phyloP scores from a whole-genome alignment of 2,888 invertebrate species.

The Netelia melanura region DNA sequence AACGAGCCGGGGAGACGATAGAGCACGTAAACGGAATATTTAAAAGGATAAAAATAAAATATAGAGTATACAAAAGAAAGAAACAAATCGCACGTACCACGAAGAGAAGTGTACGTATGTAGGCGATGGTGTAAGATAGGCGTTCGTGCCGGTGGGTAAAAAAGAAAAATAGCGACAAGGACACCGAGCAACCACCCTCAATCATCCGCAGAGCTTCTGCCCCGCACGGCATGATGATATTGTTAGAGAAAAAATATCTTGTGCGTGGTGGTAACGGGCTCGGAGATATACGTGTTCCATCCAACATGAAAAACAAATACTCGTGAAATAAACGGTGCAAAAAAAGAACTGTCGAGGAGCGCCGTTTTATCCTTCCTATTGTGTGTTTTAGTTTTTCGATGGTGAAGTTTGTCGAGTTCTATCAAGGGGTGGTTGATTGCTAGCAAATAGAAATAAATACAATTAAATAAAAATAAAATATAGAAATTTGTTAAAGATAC shows the following conservation, averaged over 20 bases:
- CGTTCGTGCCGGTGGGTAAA: constrained; percentile 33
- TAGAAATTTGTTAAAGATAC: too few relatives aligned
- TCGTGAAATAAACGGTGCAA: not conserved
- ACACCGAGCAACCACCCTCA: constrained; percentile 9
- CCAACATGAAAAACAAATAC: not conserved
- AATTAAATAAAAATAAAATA: too few relatives aligned
- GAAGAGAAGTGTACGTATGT: constrained; percentile 1
- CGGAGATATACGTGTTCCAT: not conserved
- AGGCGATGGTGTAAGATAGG: not conserved
- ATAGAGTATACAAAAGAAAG: not conserved
- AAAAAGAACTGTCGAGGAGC: not conserved
- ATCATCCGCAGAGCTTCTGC: constrained; percentile 18
- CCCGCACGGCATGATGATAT: not conserved
- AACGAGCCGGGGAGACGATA: constrained; percentile 48
- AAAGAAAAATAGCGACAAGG: constrained; percentile 8
- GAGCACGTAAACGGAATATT: constrained; percentile 2
- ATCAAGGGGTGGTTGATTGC: not conserved
- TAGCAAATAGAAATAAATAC: not conserved
- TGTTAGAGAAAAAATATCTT: constrained; percentile 16
- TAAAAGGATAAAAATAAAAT: too few relatives aligned
- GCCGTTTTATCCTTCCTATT: not conserved
- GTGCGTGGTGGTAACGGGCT: not conserved
- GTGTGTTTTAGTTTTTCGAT: not conserved
- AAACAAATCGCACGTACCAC: not conserved
- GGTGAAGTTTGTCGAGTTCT: not conserved